phyloP scores from a whole-genome alignment of 1,140 invertebrate genomes.

The Aphelenchoides besseyi region DNA sequence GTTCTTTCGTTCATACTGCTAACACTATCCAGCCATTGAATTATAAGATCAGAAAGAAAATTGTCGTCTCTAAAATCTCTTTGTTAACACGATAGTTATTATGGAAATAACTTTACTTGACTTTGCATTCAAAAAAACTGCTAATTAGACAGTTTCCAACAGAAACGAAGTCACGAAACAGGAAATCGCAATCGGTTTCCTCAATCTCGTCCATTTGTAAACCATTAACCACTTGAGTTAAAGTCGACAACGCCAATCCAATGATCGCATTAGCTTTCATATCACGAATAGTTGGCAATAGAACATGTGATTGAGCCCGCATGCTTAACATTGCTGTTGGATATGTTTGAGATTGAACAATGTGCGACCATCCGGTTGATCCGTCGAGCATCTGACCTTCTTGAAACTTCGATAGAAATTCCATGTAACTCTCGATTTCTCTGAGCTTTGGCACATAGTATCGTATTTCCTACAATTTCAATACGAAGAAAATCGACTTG shows the following conservation, averaged over 20 bases:
- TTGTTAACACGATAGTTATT: too few species aligned
- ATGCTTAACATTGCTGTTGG: neutral
- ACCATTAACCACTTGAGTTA: neutral
- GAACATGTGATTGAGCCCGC: neutral
- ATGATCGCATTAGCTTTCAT: neutral
- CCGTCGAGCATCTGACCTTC: neutral
- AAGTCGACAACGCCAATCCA: neutral
- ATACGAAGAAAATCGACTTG: too few species aligned
- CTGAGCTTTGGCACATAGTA: neutral
- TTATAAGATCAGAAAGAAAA: neutral
- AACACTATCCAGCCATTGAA: neutral
- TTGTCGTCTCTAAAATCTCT: constrained; percentile 11
- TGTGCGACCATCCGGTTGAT: neutral
- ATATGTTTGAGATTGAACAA: neutral
- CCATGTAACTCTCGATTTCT: neutral
- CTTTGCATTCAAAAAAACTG: neutral
- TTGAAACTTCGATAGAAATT: neutral
- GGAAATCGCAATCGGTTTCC: neutral
- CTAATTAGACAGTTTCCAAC: neutral
- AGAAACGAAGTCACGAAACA: neutral
- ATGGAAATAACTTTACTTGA: neutral
- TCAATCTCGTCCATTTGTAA: neutral
- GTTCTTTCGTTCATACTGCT: neutral
- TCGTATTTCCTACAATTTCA: neutral
- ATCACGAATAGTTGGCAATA: neutral